Conservation (phyloP, 1,140 invertebrate genomes). For the Sesamia nonagrioides region DNA sequence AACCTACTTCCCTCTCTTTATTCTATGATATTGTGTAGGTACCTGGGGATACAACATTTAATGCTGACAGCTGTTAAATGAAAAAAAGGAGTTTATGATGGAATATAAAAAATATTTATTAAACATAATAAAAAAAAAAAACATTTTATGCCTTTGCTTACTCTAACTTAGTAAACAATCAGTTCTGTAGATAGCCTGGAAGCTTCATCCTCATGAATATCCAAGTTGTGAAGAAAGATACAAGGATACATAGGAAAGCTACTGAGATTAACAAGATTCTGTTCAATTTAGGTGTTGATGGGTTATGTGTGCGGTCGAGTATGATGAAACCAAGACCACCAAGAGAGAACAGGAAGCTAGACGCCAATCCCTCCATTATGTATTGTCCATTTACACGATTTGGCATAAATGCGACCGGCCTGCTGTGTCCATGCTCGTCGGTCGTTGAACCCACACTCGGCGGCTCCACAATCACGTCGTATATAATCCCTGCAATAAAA, state of each 20-base stretch:
- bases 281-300: constrained; percentile 98
- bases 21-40: too few relatives aligned
- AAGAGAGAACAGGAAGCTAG: constrained; percentile 98
- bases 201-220: constrained; percentile 99
- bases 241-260: constrained; percentile 97
- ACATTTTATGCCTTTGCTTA: constrained; percentile 59
- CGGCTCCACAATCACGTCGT: constrained; percentile 99
- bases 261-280: constrained; percentile 95
- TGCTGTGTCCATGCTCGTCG: constrained; percentile 98
- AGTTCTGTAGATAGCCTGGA: constrained; percentile 92
- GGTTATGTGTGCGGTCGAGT: constrained; percentile 96
- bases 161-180: constrained; percentile 56
- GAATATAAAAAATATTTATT: constrained; percentile 81
- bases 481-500: constrained; percentile 95
- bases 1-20: too few relatives aligned
- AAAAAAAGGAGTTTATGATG: too few relatives aligned
- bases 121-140: constrained; percentile 70
- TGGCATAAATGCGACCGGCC: constrained; percentile 99
- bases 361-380: constrained; percentile 99
- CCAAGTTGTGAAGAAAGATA: constrained; percentile 98
- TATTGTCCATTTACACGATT: constrained; percentile 99
- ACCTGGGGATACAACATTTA: too few relatives aligned
- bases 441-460: constrained; percentile 99
- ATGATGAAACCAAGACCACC: constrained; percentile 99
- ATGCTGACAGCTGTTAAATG: too few relatives aligned